These are phyloP conservation scores for Aepyceros melampus DNA, from an alignment of 2,113 vertebrate genomes.

Conservation along the genomic window DNA sequence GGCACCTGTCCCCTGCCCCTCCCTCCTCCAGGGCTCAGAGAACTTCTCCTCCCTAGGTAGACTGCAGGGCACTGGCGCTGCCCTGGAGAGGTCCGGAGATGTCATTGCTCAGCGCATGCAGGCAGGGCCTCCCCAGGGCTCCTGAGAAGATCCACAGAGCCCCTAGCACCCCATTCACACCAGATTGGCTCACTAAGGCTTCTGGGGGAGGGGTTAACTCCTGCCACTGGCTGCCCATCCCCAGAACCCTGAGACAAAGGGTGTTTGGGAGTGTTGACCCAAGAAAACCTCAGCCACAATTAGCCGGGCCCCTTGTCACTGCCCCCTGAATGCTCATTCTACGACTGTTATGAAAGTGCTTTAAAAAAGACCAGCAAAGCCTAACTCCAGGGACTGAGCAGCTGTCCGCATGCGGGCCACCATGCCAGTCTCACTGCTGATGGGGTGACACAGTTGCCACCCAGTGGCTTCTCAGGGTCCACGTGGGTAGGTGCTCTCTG, in stretches of 20 bases:
- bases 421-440: fast-evolving
- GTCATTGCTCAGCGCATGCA: neutral
- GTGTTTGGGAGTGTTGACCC: neutral
- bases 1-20: neutral
- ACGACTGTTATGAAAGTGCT: neutral
- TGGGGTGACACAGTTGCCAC: fast-evolving
- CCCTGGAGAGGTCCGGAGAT: fast-evolving
- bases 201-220: neutral
- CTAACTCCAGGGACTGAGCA: neutral
- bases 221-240: neutral
- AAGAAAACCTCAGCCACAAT: neutral
- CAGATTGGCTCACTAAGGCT: neutral
- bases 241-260: neutral
- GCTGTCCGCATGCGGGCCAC: neutral
- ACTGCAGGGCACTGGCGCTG: neutral
- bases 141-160: neutral
- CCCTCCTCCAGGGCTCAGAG: neutral
- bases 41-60: neutral
- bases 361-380: neutral
- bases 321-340: constrained; percentile 42
- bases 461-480: neutral
- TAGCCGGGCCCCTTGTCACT: neutral
- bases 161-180: neutral
- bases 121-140: neutral
- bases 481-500: fast-evolving